Evolutionary conservation across 1,140 invertebrate species (phyloP).

Genomic region (Arion vulgaris): DNA sequence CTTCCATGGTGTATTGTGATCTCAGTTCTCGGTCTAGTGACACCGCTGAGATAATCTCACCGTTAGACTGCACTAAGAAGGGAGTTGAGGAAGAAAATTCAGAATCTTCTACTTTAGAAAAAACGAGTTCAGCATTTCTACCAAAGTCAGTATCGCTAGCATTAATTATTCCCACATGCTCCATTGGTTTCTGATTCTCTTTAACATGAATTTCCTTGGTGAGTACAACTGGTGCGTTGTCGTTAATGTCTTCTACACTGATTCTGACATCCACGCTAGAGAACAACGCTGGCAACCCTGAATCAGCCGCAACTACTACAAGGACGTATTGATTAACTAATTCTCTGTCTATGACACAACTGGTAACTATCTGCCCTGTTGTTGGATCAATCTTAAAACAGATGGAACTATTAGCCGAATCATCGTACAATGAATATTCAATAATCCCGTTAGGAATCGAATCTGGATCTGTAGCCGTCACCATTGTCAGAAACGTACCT

Average conservation of each 20-base stretch:
- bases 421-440: background rate
- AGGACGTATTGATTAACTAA: background rate
- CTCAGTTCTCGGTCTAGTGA: slow-evolving; percentile 11
- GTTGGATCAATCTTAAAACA: background rate
- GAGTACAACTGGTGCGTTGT: background rate
- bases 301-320: background rate
- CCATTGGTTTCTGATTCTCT: slow-evolving; percentile 5
- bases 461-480: slow-evolving; percentile 14
- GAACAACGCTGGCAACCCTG: background rate
- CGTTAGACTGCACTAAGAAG: background rate
- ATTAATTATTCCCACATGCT: background rate
- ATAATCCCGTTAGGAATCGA: background rate
- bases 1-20: background rate
- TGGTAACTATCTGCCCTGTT: slow-evolving; percentile 9
- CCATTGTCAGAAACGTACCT: background rate
- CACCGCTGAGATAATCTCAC: background rate
- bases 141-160: background rate
- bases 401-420: background rate
- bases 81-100: background rate
- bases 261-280: background rate
- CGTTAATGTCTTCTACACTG: slow-evolving; percentile 16
- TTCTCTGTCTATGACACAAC: background rate
- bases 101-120: background rate
- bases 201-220: background rate
- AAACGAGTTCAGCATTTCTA: slow-evolving; percentile 5